Base-by-base conservation (phyloP, 2,113 vertebrate genomes). In the Marmota flaviventris region DNA sequence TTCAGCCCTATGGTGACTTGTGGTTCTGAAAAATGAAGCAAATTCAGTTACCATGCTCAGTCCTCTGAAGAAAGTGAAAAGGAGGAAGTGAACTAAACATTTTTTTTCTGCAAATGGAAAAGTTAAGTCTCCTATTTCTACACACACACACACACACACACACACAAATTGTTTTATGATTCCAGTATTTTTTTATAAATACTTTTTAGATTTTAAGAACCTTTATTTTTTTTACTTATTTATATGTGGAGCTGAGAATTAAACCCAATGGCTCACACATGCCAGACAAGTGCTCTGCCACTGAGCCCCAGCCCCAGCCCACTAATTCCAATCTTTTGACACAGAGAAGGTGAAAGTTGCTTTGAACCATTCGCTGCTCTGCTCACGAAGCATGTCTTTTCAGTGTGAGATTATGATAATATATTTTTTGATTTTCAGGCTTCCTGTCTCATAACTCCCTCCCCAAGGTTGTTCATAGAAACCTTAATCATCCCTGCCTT, bases 91-190 rank as follows among this genome's bases (percentile, higher is more conserved):
- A 87, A 67, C 22, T 58, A 78, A 83, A 83, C 78, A 72, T 69
- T 67, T n/a, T 78, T n/a, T 92, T 91, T 79, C 89, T 75, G 73
- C 67, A 97, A 95, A 61, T 24, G 5, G 39, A 84, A 63, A 96
- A 42, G 81, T 89, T 81, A 81, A 61, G 11, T 69, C 16, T 73
- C 75, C 45, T 67, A 69, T 95, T 97, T 98, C 89, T 97, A 79
- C 63, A 85, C 2, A 9, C 58, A 61, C 58, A 24, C 20, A 58
- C 17, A 58, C 42, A 45, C 42, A 93, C 37, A 42, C 42, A 42
- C 42, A 45, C 42, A 45, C 42, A 91, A 93, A 27, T 8, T 63
- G 37, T 97, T 96, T 96, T 86, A 58, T 92, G 77, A 95, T 48
- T 48, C 32, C 48, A 20, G 34, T n/a, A 79, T 24, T 45, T 85